Base-by-base conservation (phyloP, 2,888 invertebrate genomes). In the Bursaphelenchus okinawaensis region DNA sequence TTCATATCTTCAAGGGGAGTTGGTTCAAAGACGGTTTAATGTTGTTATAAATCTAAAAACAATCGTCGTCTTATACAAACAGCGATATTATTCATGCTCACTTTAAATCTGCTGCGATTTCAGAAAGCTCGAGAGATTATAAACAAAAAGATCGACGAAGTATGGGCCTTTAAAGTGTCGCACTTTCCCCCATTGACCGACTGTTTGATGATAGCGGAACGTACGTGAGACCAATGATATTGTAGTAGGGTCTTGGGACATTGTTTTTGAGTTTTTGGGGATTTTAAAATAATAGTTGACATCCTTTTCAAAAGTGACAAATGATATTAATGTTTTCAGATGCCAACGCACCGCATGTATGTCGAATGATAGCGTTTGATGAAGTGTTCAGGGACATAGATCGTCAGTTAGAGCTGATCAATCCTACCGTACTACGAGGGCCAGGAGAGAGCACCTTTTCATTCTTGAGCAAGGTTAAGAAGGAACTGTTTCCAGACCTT, bases 341-440 rank as follows among this genome's bases (percentile, higher is more conserved):
- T 63, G 70, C 72, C 19, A 72, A 74, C 26, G 72, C 69, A 50
- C 72, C 78, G 4, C 76, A 80, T 58, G 70, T 79, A 2, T 66
- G 77, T 56, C 73, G 80, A 26, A 80, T 80, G 80, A 80, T 80
- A 27, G 78, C 78, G 7, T 72, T 76, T 27, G 80, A 80, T 60
- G 79, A 78, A 52, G 72, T 80, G 20, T 55, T 68, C 1, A 56
- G 72, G 50, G 76, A 76, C 67, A 73, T 80, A 23, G 75, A 77
- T 61, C 71, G 74, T 16, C 77, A 75, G 52, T 57, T 77, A 55
- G 71, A 68, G 56, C 57, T 69, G 28, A 74, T 77, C 50, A 72
- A 75, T 57, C 69, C 74, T n/a, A 68, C 69, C 9, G 65, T 75
- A 16, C 65, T 63, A 52, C 69, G 78, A 22, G 54, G 61, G 4